Evolutionary conservation across 2,113 vertebrate species (phyloP).

Genomic region (Myocastor coypus): DNA sequence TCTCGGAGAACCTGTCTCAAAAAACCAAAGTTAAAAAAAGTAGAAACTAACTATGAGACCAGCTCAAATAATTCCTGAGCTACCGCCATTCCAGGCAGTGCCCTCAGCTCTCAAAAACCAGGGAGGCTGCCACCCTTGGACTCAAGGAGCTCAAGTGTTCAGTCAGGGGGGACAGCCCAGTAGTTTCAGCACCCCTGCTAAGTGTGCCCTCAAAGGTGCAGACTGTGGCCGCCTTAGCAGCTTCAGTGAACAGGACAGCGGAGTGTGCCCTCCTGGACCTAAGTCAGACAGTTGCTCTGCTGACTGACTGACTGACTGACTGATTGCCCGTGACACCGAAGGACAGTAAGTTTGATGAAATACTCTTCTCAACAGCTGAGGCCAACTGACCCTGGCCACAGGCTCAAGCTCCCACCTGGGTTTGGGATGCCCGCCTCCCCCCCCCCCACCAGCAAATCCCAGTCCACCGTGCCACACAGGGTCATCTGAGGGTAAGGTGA

Average conservation of each 20-base stretch:
- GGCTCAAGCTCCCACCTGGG: not conserved
- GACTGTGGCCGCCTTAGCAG: too few relatives aligned
- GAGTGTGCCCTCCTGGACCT: not conserved
- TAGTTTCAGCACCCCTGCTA: not conserved
- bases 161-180: not conserved
- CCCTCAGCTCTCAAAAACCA: slow-evolving; percentile 7
- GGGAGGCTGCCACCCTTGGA: not conserved
- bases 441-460: not conserved
- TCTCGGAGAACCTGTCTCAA: not conserved
- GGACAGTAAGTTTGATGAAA: slow-evolving; percentile 9
- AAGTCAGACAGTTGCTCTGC: not conserved
- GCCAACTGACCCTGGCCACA: not conserved
- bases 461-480: not conserved
- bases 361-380: not conserved
- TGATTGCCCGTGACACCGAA: not conserved
- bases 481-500: slow-evolving; percentile 13
- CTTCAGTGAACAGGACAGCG: not conserved
- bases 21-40: not conserved
- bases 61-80: not conserved
- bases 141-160: not conserved
- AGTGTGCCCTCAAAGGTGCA: not conserved
- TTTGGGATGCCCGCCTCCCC: not conserved
- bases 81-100: not conserved
- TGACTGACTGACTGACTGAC: not conserved
- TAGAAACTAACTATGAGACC: not conserved